Evolutionary conservation across 2,113 vertebrate species (phyloP).

Genomic region (Hippoglossus stenolepis): DNA sequence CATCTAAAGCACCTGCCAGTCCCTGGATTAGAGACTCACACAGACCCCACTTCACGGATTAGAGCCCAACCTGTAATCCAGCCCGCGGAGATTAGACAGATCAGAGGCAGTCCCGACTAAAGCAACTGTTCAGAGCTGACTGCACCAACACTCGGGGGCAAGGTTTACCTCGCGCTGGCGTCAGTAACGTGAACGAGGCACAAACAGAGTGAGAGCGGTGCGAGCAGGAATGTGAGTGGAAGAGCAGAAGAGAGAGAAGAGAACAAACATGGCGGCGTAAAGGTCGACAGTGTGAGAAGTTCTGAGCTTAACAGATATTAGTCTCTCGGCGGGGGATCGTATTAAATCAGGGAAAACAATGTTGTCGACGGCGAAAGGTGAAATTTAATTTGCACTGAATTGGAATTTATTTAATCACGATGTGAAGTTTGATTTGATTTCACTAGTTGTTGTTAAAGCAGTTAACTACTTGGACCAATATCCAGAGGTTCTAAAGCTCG

Average conservation of each 20-base stretch:
- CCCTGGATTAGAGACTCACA: constrained; percentile 75
- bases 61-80: constrained; percentile 80
- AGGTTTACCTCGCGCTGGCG: constrained; percentile 62
- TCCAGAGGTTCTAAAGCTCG: no score
- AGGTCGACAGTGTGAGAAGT: constrained; percentile 72
- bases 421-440: background rate
- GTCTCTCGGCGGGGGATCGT: constrained; percentile 42
- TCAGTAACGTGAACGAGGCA: constrained; percentile 45
- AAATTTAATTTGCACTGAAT: constrained; percentile 2
- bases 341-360: constrained; percentile 44
- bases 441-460: background rate
- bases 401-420: constrained; percentile 11
- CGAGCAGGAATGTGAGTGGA: constrained; percentile 25
- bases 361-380: background rate
- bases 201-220: constrained; percentile 17
- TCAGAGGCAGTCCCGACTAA: constrained; percentile 77
- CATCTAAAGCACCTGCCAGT: constrained; percentile 78
- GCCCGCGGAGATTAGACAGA: constrained; percentile 77
- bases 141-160: constrained; percentile 59
- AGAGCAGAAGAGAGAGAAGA: constrained; percentile 43
- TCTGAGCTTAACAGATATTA: constrained; percentile 52
- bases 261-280: constrained; percentile 56
- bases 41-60: constrained; percentile 76
- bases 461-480: no score
- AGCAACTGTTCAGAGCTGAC: constrained; percentile 65